A percentile compares a stretch with the other conserved stretches of the same genome.
Evolutionary conservation across 1,140 invertebrate species (phyloP).

Genomic region (Bombus cullumanus): DNA sequence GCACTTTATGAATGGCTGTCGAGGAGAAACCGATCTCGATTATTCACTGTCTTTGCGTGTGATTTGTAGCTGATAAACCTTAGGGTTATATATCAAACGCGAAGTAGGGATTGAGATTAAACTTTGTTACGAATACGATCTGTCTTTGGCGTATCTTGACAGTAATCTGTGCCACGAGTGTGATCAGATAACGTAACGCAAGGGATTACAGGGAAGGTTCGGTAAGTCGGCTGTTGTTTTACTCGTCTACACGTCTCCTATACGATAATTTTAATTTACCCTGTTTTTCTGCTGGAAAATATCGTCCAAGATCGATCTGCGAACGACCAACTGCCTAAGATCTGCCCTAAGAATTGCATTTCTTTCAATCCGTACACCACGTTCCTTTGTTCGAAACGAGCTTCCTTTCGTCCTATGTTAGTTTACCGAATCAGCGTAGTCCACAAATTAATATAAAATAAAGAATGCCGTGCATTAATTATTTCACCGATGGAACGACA

Average conservation of each 20-base stretch:
- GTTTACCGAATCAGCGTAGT: too few species aligned
- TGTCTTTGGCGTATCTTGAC: not conserved
- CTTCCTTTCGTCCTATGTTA: too few species aligned
- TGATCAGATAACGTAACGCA: not conserved
- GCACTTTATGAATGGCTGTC: not conserved
- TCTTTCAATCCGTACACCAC: too few species aligned
- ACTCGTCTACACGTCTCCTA: too few species aligned
- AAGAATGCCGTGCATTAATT: fast-evolving
- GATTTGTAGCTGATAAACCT: not conserved
- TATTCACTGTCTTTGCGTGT: not conserved
- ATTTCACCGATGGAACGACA: fast-evolving
- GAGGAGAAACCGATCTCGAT: not conserved
- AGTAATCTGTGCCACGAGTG: not conserved
- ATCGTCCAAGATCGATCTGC: too few species aligned
- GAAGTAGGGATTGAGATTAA: not conserved
- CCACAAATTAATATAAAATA: too few species aligned
- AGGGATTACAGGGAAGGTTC: not conserved
- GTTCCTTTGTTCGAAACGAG: too few species aligned
- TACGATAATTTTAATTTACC: too few species aligned
- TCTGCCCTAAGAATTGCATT: too few species aligned
- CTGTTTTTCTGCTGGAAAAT: too few species aligned
- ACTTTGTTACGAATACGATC: not conserved
- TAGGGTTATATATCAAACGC: not conserved
- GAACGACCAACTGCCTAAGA: too few species aligned
- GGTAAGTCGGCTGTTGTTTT: not conserved